Conservation (phyloP, 2,888 invertebrate species). For the Hoplodrina blanda region DNA sequence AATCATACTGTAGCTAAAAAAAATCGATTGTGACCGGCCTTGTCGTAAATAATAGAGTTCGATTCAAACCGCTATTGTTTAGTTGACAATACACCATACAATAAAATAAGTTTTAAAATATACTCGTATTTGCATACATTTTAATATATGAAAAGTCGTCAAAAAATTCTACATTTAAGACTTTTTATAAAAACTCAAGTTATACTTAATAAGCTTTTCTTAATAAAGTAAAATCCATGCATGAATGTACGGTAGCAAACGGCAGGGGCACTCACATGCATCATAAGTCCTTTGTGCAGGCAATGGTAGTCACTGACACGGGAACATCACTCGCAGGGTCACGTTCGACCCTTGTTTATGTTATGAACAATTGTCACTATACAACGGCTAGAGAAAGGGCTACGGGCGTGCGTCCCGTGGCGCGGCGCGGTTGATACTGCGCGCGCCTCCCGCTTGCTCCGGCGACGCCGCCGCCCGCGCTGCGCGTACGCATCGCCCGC, state of each 20-base stretch:
- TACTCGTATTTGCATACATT: constrained; percentile 42
- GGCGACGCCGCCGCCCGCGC: constrained; percentile 35
- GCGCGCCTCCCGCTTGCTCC: constrained; percentile 32
- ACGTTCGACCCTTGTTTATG: constrained; percentile 78
- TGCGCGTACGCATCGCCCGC: constrained; percentile 51
- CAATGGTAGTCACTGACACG: constrained; percentile 78
- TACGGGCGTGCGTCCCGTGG: constrained; percentile 71
- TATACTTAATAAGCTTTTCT: constrained; percentile 12
- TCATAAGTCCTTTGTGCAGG: constrained; percentile 79
- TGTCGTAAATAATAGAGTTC: constrained; percentile 63
- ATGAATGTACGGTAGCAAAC: constrained; percentile 46
- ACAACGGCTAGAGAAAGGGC: constrained; percentile 19
- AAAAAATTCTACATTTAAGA: constrained; percentile 8
- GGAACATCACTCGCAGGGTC: constrained; percentile 82
- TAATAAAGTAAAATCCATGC: constrained; percentile 27
- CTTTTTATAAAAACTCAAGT: not conserved
- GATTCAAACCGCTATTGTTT: constrained; percentile 65
- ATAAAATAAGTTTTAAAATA: constrained; percentile 41
- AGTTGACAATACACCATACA: constrained; percentile 57
- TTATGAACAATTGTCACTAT: constrained; percentile 62
- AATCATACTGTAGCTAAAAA: constrained; percentile 61
- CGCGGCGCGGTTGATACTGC: constrained; percentile 76
- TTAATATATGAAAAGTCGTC: constrained; percentile 18
- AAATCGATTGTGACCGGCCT: constrained; percentile 69
- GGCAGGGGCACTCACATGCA: constrained; percentile 84